Base-by-base conservation (phyloP, 2,113 vertebrate species). In the Zapus hudsonius region DNA sequence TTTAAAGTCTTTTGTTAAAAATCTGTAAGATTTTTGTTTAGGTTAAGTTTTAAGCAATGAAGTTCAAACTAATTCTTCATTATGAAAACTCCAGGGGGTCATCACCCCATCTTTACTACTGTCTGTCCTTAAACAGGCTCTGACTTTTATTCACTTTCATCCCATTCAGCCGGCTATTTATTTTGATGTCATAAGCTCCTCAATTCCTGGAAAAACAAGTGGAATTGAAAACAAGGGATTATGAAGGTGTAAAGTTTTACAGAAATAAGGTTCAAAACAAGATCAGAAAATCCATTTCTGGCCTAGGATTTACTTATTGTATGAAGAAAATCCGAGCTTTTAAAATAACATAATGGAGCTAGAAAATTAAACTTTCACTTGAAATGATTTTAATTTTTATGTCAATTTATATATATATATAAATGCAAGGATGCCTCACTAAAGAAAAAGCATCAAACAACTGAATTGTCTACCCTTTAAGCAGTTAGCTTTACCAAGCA, bases 141-240 rank as follows among this genome's bases (percentile, higher is more conserved):
- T 95, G 92, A 83, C 16, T 96, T 97, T 96, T 94, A 40, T 84
- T 96, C n/a, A 87, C 1, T 92, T 95, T 93, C 78, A 92, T 95
- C 95, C 33, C 88, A 13, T 94, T 96, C 59, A 92, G 29, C 1
- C 5, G 67, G 75, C 63, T 97, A 94, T 97, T 97, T 97, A 95
- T 96, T 98, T 97, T 97, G 83, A 93, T 96, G 63, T 85, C 27
- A 74, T 97, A 97, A 97, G 63, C 84, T 96, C 33, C 92, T 94
- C 93, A 97, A 93, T 85, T 97, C 94, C 89, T 94, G 61, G 47
- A 27, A 95, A 97, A 97, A 97, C 59, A 97, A 96, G 67, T 22
- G 96, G 94, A 98, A 97, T 94, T 96, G 33, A 95, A 96, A 97
- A 97, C 69, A 96, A 94, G 42, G 84, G 95, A 98, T 98, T 98